phyloP scores from a whole-genome alignment of 2,113 vertebrate species.

The Pithys albifrons region DNA sequence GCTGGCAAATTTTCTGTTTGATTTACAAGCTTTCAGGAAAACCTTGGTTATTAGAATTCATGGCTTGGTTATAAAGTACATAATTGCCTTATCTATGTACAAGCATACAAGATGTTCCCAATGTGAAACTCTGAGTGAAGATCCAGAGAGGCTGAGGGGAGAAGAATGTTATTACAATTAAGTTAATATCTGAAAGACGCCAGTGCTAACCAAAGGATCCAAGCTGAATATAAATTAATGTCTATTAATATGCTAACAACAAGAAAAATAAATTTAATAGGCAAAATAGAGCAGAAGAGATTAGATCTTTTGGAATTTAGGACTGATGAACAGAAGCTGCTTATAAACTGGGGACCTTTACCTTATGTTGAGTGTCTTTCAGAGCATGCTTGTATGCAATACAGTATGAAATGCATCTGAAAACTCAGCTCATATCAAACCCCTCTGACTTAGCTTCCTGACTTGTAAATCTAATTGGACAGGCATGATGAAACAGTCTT shows the following conservation, averaged over 20 bases:
- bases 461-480: not conserved
- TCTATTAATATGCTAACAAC: not conserved
- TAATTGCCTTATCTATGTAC: not conserved
- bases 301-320: not conserved
- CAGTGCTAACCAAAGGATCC: not conserved
- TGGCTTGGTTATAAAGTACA: not conserved
- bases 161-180: not conserved
- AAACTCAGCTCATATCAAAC: not conserved
- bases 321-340: not conserved
- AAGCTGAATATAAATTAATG: not conserved
- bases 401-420: not conserved
- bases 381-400: not conserved
- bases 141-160: fast-evolving
- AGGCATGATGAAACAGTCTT: not conserved
- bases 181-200: not conserved
- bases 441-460: not conserved
- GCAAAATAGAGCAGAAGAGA: not conserved
- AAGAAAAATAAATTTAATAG: not conserved
- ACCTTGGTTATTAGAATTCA: not conserved
- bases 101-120: not conserved
- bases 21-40: not conserved
- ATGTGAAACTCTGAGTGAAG: not conserved
- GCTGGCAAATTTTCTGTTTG: not conserved
- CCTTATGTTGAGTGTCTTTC: not conserved
- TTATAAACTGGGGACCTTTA: not conserved